Evolutionary conservation across 92 coral and sea anemone species (phyloP).

Genomic region (Palythoa grandis): DNA sequence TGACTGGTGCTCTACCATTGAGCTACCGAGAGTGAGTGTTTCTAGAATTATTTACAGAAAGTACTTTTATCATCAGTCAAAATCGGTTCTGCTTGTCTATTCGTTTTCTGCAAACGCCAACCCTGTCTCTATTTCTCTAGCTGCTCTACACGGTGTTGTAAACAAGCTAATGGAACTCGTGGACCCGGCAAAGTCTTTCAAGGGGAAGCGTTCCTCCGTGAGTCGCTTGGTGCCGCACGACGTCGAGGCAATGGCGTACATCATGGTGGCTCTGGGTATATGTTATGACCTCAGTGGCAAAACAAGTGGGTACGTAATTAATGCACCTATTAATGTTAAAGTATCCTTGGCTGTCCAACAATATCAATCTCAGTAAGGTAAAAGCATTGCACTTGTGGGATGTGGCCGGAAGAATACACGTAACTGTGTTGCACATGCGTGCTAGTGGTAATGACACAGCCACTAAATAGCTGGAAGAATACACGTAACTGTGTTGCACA

Average conservation of each 20-base stretch:
- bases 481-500: neutral
- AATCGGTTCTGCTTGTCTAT: too few species aligned
- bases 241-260: constrained; percentile 81
- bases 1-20: too few species aligned
- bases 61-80: too few species aligned
- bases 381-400: too few species aligned
- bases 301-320: constrained; percentile 60
- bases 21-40: too few species aligned
- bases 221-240: constrained; percentile 51
- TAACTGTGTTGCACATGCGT: neutral
- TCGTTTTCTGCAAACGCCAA: neutral
- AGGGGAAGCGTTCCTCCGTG: neutral
- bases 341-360: too few species aligned
- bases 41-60: too few species aligned
- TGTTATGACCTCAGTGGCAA: constrained; percentile 78
- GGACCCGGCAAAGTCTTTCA: neutral
- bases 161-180: constrained; percentile 14
- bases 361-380: too few species aligned
- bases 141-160: constrained; percentile 60
- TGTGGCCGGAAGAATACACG: too few species aligned
- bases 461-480: too few species aligned
- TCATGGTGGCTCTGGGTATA: constrained; percentile 80
- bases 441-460: too few species aligned
- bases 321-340: too few species aligned
- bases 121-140: constrained; percentile 1